Base-by-base conservation (phyloP, 30 jellyfish, hydroid and myxozoan species). In the Haliclystus octoradiatus region DNA sequence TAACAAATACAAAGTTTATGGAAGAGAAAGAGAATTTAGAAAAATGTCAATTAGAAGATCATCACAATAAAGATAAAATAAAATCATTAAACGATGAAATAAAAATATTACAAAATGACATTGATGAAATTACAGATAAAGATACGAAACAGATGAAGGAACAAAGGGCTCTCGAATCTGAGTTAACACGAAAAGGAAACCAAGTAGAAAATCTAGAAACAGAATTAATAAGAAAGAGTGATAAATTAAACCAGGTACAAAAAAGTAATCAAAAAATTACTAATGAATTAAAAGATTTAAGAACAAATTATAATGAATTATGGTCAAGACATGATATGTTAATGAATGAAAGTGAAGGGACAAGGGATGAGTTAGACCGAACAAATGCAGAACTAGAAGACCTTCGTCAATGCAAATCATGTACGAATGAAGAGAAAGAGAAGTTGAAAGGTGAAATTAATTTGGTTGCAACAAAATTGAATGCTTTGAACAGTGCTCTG, bases 401-500 rank as follows among this genome's bases (percentile, higher is more conserved):
- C 13, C 57, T 40, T 9, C 57, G 57, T 5, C 57, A 40, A 40
- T 40, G 57, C 19, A 40, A 19, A 40, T 5, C 57, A 19, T 40
- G 57, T 40, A 40, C 57, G 19, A 40, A 40, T 19, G 57, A 40
- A 19, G 57, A 40, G 19, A 40, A 19, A 40, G 57, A 40, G 19
- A 9, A 40, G 19, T 19, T 40, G 57, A 40, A 40, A 19, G 19
- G 19, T 19, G 57, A 40, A 40, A 40, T 40, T 19, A 40, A 40
- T 19, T 19, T 40, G 14, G 57, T 40, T 40, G 57, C 9, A 19
- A 40, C 72, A 28, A 79, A 52, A 61, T 68, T 69, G 9, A 68
- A 69, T 19, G 50, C 32, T 78, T 40, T 69, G 60, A 63, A 79
- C 29, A 53, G 61, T 3, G 75, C 75, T n/a, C 74, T 79, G 1